Evolutionary conservation across 1,140 invertebrate genomes (phyloP).

Genomic region (Bombus fervidus): DNA sequence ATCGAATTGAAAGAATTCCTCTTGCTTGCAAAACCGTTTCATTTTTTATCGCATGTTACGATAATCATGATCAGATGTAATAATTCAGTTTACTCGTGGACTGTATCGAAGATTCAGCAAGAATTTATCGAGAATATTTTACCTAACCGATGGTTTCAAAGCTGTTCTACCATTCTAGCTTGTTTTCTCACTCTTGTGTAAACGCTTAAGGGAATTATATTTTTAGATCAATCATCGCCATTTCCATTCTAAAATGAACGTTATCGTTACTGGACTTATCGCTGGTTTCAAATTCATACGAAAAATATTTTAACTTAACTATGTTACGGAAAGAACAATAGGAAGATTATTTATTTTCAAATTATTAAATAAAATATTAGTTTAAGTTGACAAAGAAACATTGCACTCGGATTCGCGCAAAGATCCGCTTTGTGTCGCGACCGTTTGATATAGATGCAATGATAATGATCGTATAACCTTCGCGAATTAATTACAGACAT

Average conservation of each 20-base stretch:
- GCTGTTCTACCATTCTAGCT: background rate
- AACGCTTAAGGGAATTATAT: background rate
- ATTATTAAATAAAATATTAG: background rate
- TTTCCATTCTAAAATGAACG: background rate
- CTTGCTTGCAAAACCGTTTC: background rate
- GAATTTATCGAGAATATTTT: constrained; percentile 30
- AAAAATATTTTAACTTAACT: background rate
- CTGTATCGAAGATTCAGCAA: constrained; percentile 7
- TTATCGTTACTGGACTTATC: background rate
- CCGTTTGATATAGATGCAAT: background rate
- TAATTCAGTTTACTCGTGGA: constrained; percentile 9
- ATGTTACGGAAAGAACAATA: no score
- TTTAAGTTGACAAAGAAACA: background rate
- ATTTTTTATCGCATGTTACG: background rate
- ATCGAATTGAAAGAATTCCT: background rate
- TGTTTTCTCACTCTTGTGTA: background rate
- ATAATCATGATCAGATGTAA: constrained; percentile 1
- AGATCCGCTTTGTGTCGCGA: background rate
- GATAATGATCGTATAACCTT: no score
- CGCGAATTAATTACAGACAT: no score
- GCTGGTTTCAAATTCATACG: background rate
- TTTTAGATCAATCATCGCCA: background rate
- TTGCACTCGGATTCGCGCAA: background rate
- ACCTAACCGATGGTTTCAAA: background rate
- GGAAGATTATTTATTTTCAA: background rate